Conservation (phyloP, 2,113 vertebrate genomes). For the Pontoporia blainvillei region DNA sequence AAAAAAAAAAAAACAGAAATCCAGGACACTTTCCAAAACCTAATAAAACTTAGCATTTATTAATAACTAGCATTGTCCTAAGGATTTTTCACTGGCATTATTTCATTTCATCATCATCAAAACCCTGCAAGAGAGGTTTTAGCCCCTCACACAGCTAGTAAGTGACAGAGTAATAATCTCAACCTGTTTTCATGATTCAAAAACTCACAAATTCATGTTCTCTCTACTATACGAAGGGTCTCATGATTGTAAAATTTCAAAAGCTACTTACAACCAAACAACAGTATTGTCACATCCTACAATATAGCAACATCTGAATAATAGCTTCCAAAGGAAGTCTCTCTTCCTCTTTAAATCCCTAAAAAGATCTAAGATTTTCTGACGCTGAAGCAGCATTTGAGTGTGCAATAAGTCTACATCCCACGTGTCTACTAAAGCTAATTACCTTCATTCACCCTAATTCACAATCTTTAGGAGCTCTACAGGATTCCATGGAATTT, state of each 20-base stretch:
- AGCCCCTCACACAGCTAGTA: not conserved
- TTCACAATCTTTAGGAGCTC: not conserved
- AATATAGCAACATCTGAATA: slow-evolving; percentile 7
- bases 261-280: slow-evolving; percentile 43
- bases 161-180: not conserved
- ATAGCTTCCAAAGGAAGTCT: slow-evolving; percentile 35
- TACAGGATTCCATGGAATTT: not conserved
- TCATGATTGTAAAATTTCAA: slow-evolving; percentile 12
- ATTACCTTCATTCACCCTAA: slow-evolving; percentile 28
- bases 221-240: not conserved
- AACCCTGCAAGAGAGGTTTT: not conserved
- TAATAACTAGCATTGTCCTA: not conserved
- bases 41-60: slow-evolving; percentile 30
- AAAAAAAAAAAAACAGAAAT: not conserved
- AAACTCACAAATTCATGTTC: slow-evolving; percentile 32
- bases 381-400: not conserved
- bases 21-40: not conserved
- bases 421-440: slow-evolving; percentile 33
- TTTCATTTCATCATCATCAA: slow-evolving; percentile 32
- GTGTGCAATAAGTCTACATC: not conserved
- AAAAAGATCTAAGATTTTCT: not conserved
- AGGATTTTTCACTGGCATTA: not conserved
- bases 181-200: slow-evolving; percentile 18
- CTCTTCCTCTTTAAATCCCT: slow-evolving; percentile 2
- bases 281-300: not conserved